phyloP scores from a whole-genome alignment of 2,888 invertebrate species.

The Acholoe squamosa region DNA sequence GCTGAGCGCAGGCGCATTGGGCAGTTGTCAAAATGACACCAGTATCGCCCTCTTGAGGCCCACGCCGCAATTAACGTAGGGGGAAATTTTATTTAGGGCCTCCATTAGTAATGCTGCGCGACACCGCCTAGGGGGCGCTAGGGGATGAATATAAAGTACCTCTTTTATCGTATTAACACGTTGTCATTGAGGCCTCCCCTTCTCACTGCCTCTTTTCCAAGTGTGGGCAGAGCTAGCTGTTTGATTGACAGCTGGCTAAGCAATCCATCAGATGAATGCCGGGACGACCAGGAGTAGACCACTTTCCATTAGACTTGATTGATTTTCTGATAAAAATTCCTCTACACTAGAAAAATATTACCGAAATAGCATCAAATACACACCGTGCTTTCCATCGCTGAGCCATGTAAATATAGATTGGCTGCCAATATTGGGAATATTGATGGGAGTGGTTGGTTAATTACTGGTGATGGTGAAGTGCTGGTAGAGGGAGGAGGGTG shows the following conservation, averaged over 20 bases:
- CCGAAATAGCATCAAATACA: no score
- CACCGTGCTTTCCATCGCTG: no score
- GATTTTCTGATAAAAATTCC: constrained; percentile 9
- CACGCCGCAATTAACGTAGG: constrained; percentile 48
- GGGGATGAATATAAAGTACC: constrained; percentile 60
- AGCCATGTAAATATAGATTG: neutral
- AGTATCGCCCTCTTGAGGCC: constrained; percentile 60
- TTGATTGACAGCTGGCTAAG: constrained; percentile 42
- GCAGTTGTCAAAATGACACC: constrained; percentile 62
- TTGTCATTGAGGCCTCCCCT: constrained; percentile 48
- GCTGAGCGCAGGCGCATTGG: constrained; percentile 35
- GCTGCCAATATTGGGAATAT: neutral
- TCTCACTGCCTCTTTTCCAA: neutral
- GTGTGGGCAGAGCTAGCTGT: constrained; percentile 38
- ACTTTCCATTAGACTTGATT: neutral
- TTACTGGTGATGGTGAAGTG: neutral
- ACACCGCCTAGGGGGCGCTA: constrained; percentile 45
- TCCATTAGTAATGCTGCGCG: constrained; percentile 55
- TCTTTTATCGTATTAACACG: constrained; percentile 62
- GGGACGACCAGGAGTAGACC: neutral
- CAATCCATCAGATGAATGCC: constrained; percentile 42
- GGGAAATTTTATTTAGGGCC: constrained; percentile 60
- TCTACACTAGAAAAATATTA: no score
- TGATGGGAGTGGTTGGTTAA: neutral
- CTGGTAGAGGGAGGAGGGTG: neutral